Evolutionary conservation across 1,140 invertebrate genomes (phyloP).

Genomic region (Leptinotarsa undecemlineata): DNA sequence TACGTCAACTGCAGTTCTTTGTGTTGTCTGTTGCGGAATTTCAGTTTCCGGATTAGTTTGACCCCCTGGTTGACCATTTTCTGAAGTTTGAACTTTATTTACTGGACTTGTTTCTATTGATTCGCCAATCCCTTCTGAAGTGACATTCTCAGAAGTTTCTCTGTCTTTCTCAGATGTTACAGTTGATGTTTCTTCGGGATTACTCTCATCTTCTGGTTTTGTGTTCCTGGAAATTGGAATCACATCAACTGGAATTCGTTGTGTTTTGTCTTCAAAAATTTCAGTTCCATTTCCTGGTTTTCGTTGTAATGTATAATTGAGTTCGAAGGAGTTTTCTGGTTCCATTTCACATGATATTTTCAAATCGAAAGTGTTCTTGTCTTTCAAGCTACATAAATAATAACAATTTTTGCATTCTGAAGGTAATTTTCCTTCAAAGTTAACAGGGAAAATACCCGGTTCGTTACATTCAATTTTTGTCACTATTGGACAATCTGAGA

Average conservation of each 20-base stretch:
- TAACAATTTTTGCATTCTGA: background rate
- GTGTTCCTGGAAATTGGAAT: background rate
- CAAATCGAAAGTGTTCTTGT: background rate
- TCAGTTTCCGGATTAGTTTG: background rate
- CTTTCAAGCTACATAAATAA: background rate
- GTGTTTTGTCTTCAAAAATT: background rate
- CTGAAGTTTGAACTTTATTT: background rate
- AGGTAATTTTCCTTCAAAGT: background rate
- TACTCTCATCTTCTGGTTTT: background rate
- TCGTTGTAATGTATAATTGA: background rate
- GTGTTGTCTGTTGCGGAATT: background rate
- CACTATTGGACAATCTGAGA: slow-evolving; percentile 9
- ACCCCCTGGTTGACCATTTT: background rate
- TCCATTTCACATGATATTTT: background rate
- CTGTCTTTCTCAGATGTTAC: background rate
- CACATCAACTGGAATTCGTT: background rate
- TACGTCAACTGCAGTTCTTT: background rate
- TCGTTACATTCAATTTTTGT: slow-evolving; percentile 12
- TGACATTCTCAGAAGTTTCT: background rate
- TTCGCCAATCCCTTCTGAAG: background rate
- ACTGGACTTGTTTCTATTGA: background rate
- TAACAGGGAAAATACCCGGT: slow-evolving; percentile 18
- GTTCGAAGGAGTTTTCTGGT: background rate
- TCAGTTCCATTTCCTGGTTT: background rate
- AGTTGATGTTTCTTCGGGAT: background rate